These are phyloP conservation scores for Phyllotreta striolata DNA, from an alignment of 2,888 invertebrate species.

Conservation along the genomic window DNA sequence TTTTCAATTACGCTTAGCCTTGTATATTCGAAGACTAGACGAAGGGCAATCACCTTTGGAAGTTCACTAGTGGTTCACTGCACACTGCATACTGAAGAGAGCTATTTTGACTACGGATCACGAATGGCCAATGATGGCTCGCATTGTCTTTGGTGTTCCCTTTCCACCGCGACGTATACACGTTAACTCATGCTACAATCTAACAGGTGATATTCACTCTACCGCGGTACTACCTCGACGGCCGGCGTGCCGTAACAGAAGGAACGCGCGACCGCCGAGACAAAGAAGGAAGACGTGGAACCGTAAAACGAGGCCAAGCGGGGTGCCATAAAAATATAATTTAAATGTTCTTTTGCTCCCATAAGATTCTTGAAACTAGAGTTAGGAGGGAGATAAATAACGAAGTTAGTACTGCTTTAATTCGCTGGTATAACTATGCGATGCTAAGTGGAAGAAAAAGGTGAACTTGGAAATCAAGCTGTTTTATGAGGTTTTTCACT, in stretches of 20 bases:
- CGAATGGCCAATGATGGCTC: slow-evolving; percentile 43
- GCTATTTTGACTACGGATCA: slow-evolving; percentile 42
- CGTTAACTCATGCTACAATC: slow-evolving; percentile 34
- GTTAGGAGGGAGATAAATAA: not conserved
- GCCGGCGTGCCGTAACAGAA: slow-evolving; percentile 13
- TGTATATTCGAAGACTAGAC: slow-evolving; percentile 45
- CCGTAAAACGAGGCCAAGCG: slow-evolving; percentile 22
- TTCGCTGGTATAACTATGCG: too few relatives aligned
- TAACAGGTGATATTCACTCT: slow-evolving; percentile 36
- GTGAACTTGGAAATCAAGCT: too few relatives aligned
- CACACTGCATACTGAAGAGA: slow-evolving; percentile 47
- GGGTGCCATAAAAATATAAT: slow-evolving; percentile 27
- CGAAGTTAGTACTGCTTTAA: not conserved
- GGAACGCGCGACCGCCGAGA: not conserved
- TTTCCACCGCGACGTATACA: slow-evolving; percentile 32
- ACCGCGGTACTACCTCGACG: slow-evolving; percentile 11
- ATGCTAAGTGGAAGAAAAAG: too few relatives aligned
- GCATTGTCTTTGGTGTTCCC: slow-evolving; percentile 42
- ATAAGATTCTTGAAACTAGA: slow-evolving; percentile 2
- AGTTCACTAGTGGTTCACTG: slow-evolving; percentile 49
- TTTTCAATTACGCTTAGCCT: slow-evolving; percentile 45
- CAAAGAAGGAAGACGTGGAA: slow-evolving; percentile 14
- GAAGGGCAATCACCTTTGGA: slow-evolving; percentile 53
- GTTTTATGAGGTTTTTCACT: too few relatives aligned
- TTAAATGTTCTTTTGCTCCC: slow-evolving; percentile 20